phyloP scores from a whole-genome alignment of 2,888 invertebrate species.

The Trypoxylon attenuatum region DNA sequence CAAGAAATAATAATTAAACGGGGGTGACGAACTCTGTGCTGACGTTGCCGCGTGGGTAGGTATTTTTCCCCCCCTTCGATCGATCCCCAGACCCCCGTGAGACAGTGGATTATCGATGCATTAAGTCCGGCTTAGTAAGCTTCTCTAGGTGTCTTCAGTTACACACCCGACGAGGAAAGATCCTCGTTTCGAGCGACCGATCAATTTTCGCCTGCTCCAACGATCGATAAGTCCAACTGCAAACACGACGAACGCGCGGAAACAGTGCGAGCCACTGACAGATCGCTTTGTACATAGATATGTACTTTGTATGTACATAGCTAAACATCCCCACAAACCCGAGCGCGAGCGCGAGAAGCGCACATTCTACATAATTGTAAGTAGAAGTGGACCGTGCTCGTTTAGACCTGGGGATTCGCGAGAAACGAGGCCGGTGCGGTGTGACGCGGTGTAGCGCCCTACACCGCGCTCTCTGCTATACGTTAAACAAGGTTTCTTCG shows the following conservation, averaged over 20 bases:
- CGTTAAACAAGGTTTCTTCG: neutral
- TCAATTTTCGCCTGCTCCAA: slow-evolving; percentile 8
- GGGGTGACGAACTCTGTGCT: too few relatives aligned
- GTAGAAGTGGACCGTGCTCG: neutral
- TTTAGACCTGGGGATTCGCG: neutral
- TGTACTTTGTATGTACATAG: too few relatives aligned
- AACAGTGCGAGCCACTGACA: neutral
- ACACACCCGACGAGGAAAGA: too few relatives aligned
- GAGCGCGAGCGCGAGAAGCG: neutral
- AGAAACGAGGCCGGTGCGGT: neutral
- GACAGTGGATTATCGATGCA: too few relatives aligned
- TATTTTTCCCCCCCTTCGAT: too few relatives aligned
- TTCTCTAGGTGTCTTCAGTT: too few relatives aligned
- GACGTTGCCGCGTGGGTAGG: too few relatives aligned
- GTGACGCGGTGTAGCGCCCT: neutral
- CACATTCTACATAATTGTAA: neutral
- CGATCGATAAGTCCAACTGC: neutral
- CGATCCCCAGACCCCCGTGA: too few relatives aligned
- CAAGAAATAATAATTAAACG: too few relatives aligned
- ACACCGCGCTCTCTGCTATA: neutral
- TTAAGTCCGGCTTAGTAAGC: too few relatives aligned
- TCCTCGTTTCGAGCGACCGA: too few relatives aligned
- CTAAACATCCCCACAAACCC: too few relatives aligned
- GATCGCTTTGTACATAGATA: neutral
- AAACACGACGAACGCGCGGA: neutral